These are phyloP conservation scores for Lissonota sp. DNA, from an alignment of 2,888 invertebrate genomes.

Conservation along the genomic window DNA sequence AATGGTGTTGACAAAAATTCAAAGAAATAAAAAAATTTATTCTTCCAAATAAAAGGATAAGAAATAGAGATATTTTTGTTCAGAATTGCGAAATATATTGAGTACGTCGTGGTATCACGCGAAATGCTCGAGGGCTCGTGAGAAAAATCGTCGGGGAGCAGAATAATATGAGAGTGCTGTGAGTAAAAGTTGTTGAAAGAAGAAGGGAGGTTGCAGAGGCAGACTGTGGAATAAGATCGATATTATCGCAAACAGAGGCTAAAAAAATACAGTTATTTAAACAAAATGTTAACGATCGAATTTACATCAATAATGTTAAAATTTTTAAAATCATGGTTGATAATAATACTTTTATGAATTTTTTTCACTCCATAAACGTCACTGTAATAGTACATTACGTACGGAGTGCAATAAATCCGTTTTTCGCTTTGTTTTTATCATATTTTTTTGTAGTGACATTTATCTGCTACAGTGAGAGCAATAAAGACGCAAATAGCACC, in stretches of 20 bases:
- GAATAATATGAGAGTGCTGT: neutral
- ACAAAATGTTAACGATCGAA: neutral
- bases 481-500: conserved; percentile 25
- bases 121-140: conserved; percentile 1
- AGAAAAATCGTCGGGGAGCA: conserved; percentile 25
- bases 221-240: conserved; percentile 14
- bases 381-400: too few species aligned
- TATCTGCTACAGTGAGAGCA: conserved; percentile 25
- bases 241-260: neutral
- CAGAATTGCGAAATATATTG: neutral
- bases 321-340: neutral
- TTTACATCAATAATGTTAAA: neutral
- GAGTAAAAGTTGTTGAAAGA: neutral
- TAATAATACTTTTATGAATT: neutral
- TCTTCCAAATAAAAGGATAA: neutral
- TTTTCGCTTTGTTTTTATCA: neutral
- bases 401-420: too few species aligned
- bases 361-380: conserved; percentile 12
- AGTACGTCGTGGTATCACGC: neutral
- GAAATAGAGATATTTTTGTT: neutral
- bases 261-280: neutral
- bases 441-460: conserved; percentile 10
- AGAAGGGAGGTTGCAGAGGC: neutral
- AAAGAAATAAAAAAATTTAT: neutral
- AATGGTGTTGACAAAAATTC: neutral